Conservation (phyloP, 2,888 invertebrate species). For the Brachyopa scutellaris region DNA sequence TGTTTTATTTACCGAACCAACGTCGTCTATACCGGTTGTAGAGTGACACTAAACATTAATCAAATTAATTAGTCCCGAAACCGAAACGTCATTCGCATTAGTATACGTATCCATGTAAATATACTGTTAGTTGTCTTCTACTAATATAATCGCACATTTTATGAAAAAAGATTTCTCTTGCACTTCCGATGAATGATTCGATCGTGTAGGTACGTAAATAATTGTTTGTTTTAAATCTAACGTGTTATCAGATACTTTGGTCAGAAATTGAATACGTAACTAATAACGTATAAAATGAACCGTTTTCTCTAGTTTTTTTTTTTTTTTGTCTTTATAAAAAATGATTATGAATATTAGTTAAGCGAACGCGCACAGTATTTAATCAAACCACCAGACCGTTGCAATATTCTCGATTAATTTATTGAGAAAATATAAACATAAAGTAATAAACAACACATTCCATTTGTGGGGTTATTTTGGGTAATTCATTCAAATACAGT, state of each 20-base stretch:
- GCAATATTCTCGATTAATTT: slow-evolving; percentile 47
- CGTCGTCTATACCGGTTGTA: neutral
- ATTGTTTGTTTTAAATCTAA: slow-evolving; percentile 3
- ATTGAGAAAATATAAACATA: no score
- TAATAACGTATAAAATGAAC: slow-evolving; percentile 16
- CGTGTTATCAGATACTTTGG: slow-evolving; percentile 13
- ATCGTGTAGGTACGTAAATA: slow-evolving; percentile 1
- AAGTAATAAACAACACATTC: neutral
- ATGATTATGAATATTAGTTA: slow-evolving; percentile 20
- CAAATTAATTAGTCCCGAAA: slow-evolving; percentile 3
- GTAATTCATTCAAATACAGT: slow-evolving; percentile 2
- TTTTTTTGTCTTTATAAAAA: slow-evolving; percentile 20
- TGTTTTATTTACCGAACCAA: no score
- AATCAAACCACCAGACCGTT: slow-evolving; percentile 34
- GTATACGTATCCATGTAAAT: slow-evolving; percentile 2
- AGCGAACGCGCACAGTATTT: slow-evolving; percentile 10
- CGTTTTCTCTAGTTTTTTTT: slow-evolving; percentile 21
- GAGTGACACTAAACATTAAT: neutral
- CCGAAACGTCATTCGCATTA: neutral
- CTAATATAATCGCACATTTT: slow-evolving; percentile 22
- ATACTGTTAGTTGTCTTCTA: slow-evolving; percentile 13
- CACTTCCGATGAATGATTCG: neutral
- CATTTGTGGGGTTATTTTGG: neutral
- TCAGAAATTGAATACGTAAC: slow-evolving; percentile 41
- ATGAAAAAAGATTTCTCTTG: slow-evolving; percentile 3